Base-by-base conservation (phyloP, 2,888 invertebrate genomes). In the Timema podura region DNA sequence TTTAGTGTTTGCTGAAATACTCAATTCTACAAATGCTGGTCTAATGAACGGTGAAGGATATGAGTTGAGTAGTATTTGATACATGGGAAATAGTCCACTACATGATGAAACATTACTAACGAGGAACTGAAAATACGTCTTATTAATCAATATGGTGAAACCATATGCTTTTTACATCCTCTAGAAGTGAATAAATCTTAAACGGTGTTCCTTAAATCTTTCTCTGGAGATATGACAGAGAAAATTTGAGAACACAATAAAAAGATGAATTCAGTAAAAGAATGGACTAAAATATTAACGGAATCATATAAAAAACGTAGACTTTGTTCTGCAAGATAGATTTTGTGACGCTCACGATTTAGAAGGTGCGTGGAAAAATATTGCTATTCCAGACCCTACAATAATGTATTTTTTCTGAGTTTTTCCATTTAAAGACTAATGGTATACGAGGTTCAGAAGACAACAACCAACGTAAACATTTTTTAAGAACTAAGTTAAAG, bases 21-120 rank as follows among this genome's bases (percentile, higher is more conserved):
- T 57, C 16, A 57, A 57, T 16, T 57, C 57, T n/a, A 13, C 16
- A n/a, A 11, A 57, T 57, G 57, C 16, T 16, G 57, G 57, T 13
- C 30, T 57, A 57, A 57, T n/a, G 57, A 30, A 13, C 57, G 57
- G 57, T 13, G 16, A n/a, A 57, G 57, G 57, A 57, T n/a, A 16
- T 57, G 57, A n/a, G 57, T 30, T 57, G 8, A 57, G 57, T 13
- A 57, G 57, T 57, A 13, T n/a, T 57, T 9, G n/a, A n/a, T 0
- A 57, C 57, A 5, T 57, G 57, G 57, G 57, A 13, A 57, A 57
- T n/a, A n/a, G 6, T 0, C 30, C 30, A 57, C 57, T 57, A 13
- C 10, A 57, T 16, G n/a, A 57, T 13, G 13, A 11, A 57, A 57
- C 57, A 7, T 54, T 13, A 57, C 57, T 30, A 57, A 57, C 30